Percentiles rank a stretch among this genome's conserved stretches.
Conservation (phyloP, 1,140 invertebrate species). For the Eubasilissa regina region DNA sequence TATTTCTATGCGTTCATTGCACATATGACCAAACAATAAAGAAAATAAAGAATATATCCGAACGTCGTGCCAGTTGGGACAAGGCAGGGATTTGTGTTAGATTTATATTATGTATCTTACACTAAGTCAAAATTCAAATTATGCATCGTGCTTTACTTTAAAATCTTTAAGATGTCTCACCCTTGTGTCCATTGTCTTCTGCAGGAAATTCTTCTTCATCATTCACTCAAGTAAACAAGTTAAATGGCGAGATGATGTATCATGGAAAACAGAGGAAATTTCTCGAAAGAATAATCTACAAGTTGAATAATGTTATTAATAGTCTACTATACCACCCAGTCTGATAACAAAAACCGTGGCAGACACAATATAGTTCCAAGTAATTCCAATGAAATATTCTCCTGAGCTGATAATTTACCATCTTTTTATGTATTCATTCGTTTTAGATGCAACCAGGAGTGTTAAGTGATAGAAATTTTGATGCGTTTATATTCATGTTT, state of each 20-base stretch:
- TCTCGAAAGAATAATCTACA: too few species aligned
- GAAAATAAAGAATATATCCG: slow-evolving; percentile 53
- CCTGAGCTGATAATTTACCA: too few species aligned
- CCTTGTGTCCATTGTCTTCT: slow-evolving; percentile 51
- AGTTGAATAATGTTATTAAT: too few species aligned
- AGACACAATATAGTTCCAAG: too few species aligned
- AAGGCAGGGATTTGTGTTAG: slow-evolving; percentile 59
- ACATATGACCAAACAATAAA: slow-evolving; percentile 53
- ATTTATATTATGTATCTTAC: slow-evolving; percentile 51
- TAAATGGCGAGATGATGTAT: slow-evolving; percentile 6
- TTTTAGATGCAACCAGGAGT: not conserved
- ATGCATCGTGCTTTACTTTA: slow-evolving; percentile 60
- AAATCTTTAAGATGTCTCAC: slow-evolving; percentile 57
- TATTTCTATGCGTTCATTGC: slow-evolving; percentile 46
- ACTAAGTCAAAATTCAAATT: slow-evolving; percentile 58
- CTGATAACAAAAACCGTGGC: too few species aligned
- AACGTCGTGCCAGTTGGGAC: slow-evolving; percentile 75
- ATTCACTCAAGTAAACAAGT: slow-evolving; percentile 35
- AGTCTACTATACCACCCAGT: too few species aligned
- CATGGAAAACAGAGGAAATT: not conserved
- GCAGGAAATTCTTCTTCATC: slow-evolving; percentile 29
- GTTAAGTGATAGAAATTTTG: slow-evolving; percentile 4
- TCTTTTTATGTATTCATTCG: too few species aligned
- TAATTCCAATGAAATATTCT: too few species aligned
- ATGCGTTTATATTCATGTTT: slow-evolving; percentile 13